Evolutionary conservation across 1,140 invertebrate genomes (phyloP).

Genomic region (Aporrectodea caliginosa): DNA sequence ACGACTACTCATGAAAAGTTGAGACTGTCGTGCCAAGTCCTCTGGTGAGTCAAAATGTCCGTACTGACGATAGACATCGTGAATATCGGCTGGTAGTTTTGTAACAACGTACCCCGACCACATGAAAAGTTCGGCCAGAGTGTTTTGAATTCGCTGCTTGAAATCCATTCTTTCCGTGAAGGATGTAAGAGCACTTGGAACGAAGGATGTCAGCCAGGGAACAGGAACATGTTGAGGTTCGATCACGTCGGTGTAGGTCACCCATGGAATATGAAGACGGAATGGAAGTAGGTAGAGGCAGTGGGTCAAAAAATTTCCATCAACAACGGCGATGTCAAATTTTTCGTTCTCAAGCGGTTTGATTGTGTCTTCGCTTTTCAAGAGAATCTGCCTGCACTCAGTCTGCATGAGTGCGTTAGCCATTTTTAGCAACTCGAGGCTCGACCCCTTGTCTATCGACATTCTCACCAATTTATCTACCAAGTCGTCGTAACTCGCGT

Average conservation of each 20-base stretch:
- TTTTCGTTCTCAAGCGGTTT: no score
- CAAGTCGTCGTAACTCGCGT: no score
- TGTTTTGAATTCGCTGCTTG: neutral
- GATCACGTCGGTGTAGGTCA: slow-evolving; percentile 20
- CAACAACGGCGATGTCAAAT: slow-evolving; percentile 17
- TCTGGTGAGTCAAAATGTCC: neutral
- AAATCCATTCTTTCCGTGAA: neutral
- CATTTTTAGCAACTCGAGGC: no score
- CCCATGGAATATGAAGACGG: neutral
- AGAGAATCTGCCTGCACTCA: no score
- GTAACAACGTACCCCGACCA: no score
- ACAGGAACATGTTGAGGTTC: neutral
- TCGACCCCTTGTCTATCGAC: no score
- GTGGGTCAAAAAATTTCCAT: neutral
- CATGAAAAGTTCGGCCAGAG: neutral
- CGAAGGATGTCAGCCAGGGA: slow-evolving; percentile 18
- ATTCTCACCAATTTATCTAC: no score
- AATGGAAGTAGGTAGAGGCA: slow-evolving; percentile 9
- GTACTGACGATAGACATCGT: slow-evolving; percentile 4
- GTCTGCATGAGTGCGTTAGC: no score
- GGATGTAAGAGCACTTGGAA: neutral
- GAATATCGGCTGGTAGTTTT: neutral
- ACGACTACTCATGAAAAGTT: neutral
- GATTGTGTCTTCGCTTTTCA: no score
- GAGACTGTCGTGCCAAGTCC: neutral